These are phyloP conservation scores for Adrianichthys oophorus DNA, from an alignment of 2,797 vertebrate species.

Conservation along the genomic window DNA sequence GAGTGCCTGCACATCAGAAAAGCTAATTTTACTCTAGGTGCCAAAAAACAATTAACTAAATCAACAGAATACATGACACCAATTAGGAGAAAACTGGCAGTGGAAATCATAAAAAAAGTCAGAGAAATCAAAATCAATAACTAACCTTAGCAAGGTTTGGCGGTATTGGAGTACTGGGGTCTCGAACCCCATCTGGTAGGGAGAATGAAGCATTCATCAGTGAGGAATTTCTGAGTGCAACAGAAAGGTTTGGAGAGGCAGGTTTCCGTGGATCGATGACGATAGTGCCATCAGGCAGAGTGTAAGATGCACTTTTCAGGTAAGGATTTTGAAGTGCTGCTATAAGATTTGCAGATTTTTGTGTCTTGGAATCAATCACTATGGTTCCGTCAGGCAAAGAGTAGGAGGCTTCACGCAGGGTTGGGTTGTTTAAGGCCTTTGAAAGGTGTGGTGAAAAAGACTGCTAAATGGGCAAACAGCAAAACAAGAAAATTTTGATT, in stretches of 20 bases:
- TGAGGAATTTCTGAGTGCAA: conserved; percentile 61
- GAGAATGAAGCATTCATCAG: conserved; percentile 55
- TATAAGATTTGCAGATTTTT: conserved; percentile 66
- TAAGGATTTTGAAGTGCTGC: conserved; percentile 76
- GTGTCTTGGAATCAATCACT: conserved; percentile 65
- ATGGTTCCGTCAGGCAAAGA: conserved; percentile 79
- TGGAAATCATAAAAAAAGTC: background rate
- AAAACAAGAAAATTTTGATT: conserved; percentile 11
- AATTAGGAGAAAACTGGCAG: background rate
- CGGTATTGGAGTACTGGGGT: conserved; percentile 64
- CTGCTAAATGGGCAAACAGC: conserved; percentile 40
- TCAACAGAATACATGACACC: conserved; percentile 6
- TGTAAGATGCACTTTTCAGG: conserved; percentile 73
- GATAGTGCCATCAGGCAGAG: conserved; percentile 78
- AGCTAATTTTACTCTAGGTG: conserved; percentile 9
- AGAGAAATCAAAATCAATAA: conserved; percentile 2
- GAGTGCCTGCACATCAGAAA: conserved; percentile 64
- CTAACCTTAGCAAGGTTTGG: conserved; percentile 67
- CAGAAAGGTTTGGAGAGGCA: conserved; percentile 66
- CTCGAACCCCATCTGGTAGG: conserved; percentile 62
- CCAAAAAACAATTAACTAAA: background rate
- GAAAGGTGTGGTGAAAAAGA: conserved; percentile 74
- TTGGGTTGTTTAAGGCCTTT: conserved; percentile 69
- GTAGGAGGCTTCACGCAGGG: conserved; percentile 72
- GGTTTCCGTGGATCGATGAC: conserved; percentile 76